phyloP scores from a whole-genome alignment of 2,888 invertebrate species.

The Frankliniella fusca region DNA sequence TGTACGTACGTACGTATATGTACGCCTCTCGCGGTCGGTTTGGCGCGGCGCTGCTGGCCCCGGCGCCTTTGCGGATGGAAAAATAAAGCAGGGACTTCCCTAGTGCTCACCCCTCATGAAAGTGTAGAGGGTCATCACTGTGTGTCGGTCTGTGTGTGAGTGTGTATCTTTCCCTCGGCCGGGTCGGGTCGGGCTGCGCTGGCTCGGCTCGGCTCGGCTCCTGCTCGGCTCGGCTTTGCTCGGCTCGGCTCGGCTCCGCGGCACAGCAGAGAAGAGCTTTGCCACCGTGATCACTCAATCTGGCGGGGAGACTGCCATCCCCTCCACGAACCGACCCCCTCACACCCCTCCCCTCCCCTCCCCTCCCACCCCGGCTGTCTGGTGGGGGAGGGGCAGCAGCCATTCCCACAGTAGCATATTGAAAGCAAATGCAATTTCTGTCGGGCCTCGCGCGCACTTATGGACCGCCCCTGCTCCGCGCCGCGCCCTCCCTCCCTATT shows the following conservation, averaged over 20 bases:
- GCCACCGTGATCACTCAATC: constrained; percentile 16
- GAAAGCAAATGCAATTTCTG: constrained; percentile 9
- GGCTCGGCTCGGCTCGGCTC: no score
- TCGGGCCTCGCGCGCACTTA: neutral
- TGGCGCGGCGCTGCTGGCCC: no score
- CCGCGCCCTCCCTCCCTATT: neutral
- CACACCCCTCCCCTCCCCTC: neutral
- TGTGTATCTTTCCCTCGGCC: neutral
- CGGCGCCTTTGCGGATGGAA: no score
- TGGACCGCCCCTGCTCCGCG: neutral
- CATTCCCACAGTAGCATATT: neutral
- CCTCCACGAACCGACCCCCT: no score
- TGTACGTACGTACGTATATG: no score
- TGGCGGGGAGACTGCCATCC: neutral
- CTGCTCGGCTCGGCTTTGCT: no score
- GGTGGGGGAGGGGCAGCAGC: no score
- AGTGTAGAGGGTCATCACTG: constrained; percentile 25
- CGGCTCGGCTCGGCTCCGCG: no score
- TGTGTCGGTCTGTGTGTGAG: constrained; percentile 1
- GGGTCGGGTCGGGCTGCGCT: neutral
- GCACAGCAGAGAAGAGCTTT: neutral
- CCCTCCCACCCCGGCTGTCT: neutral
- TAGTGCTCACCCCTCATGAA: neutral
- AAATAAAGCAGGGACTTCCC: neutral
- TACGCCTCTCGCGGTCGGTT: no score